A percentile compares a stretch with the other conserved stretches of the same genome.
Conservation (phyloP, 2,113 vertebrate species). For the Lutjanus erythropterus region DNA sequence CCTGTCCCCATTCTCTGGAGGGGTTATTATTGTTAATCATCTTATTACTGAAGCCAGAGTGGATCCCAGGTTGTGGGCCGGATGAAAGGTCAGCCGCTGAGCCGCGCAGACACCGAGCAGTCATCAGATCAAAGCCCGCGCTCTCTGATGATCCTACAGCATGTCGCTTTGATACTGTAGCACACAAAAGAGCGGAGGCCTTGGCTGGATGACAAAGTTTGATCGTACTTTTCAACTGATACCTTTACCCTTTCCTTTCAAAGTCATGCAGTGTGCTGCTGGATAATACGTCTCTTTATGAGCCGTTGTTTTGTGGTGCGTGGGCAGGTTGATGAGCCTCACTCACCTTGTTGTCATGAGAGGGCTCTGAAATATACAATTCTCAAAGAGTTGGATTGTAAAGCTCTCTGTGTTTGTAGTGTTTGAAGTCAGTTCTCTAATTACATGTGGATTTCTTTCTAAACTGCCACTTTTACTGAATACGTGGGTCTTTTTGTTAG, state of each 20-base stretch:
- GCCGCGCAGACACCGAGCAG: conserved; percentile 67
- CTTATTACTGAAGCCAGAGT: conserved; percentile 73
- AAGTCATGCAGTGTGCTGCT: conserved; percentile 39
- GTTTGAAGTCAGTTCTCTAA: conserved; percentile 52
- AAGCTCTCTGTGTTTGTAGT: conserved; percentile 22
- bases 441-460: conserved; percentile 17
- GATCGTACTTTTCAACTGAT: conserved; percentile 71
- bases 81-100: conserved; percentile 76
- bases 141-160: conserved; percentile 65
- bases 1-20: conserved; percentile 55
- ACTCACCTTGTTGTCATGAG: conserved; percentile 59
- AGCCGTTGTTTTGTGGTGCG: conserved; percentile 53
- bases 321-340: conserved; percentile 46
- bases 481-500: neutral
- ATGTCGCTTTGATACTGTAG: conserved; percentile 79
- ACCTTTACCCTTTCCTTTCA: conserved; percentile 62
- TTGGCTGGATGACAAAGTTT: conserved; percentile 76
- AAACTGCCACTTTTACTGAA: neutral
- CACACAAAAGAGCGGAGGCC: conserved; percentile 59
- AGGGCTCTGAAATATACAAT: conserved; percentile 27
- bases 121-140: conserved; percentile 78
- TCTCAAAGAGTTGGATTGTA: conserved; percentile 46
- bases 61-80: conserved; percentile 67
- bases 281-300: conserved; percentile 61
- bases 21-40: conserved; percentile 82